Conservation (phyloP, 1,140 invertebrate species). For the Drosophila sproati region DNA sequence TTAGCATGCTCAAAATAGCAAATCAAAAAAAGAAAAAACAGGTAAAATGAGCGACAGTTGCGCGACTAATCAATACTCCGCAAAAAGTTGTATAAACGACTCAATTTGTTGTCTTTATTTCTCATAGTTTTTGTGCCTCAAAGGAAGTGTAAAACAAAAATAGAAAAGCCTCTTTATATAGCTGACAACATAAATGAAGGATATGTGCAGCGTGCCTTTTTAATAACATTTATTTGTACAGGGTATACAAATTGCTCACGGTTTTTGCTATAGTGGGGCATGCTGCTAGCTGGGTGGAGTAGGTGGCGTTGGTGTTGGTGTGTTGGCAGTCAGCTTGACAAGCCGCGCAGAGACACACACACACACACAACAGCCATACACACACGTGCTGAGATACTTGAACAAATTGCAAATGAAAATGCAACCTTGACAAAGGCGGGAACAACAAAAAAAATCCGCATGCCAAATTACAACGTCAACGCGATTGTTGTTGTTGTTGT, state of each 20-base stretch:
- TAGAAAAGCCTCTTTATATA: background rate
- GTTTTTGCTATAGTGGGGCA: conserved; percentile 5
- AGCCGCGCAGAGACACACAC: conserved; percentile 11
- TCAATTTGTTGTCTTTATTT: too few relatives aligned
- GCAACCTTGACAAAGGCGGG: conserved; percentile 50
- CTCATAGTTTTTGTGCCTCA: too few relatives aligned
- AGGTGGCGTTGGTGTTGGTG: conserved; percentile 25
- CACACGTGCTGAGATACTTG: conserved; percentile 18
- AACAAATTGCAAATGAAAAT: conserved; percentile 51
- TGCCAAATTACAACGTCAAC: conserved; percentile 53
- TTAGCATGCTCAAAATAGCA: conserved; percentile 36
- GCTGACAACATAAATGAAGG: background rate
- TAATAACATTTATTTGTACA: background rate
- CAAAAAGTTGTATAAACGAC: background rate
- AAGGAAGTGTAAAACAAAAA: too few relatives aligned
- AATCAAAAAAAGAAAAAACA: background rate
- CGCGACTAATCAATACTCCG: background rate
- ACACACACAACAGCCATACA: conserved; percentile 17
- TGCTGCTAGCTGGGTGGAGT: conserved; percentile 7
- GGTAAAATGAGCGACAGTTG: too few relatives aligned
- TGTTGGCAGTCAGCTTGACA: conserved; percentile 35
- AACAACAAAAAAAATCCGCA: conserved; percentile 36
- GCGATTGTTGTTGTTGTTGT: conserved; percentile 15
- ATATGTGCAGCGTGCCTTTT: background rate
- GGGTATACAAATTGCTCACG: conserved; percentile 43